Base-by-base conservation (phyloP, 1,140 invertebrate species). In the Sitophilus oryzae region DNA sequence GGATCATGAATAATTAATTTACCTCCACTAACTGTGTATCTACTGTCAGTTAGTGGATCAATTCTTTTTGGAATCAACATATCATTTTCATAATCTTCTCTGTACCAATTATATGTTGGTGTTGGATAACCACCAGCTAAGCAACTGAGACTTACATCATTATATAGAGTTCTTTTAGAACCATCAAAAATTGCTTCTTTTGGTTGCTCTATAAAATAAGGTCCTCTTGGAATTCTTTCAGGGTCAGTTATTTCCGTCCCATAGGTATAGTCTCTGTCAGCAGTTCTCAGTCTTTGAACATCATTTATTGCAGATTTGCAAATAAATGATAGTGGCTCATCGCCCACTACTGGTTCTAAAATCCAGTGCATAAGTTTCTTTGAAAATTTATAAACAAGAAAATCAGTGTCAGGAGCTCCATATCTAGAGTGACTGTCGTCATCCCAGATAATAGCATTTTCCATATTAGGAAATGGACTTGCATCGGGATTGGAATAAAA, bases 51-150 rank as follows among this genome's bases (percentile, higher is more conserved):
- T 40, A 95, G 64, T 0, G 89, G 89, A 74, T 96, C 82, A 58
- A 96, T 90, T 69, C 77, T 77, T 30, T 71, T 77, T 10, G 82
- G 82, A 54, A 85, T 73, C 2, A 89, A 67, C 22, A 77, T 77
- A 66, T 91, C 86, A 63, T 90, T 85, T 65, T 86, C 79, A 73
- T 90, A 93, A 60, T 88, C 82, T 76, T 95, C 91, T 64, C 86
- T 84, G 66, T 82, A 96, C 93, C 93, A 97, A 67, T 86, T 80
- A 70, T 97, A 98, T 4, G 82, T 85, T 0, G 93, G 91, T 10
- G 88, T 80, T 2, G 95, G 94, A 74, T 88, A 96, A 1, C 91
- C 93, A 42, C 83, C 85, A 55, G 93, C 93, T 48, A 91, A 74
- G 73, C 93, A 96, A 61, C 79, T 77, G 41, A 93, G 68, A 0